Percentiles rank a stretch among this genome's conserved stretches.
Conservation (phyloP, 2,888 invertebrate genomes). For the Syritta pipiens region DNA sequence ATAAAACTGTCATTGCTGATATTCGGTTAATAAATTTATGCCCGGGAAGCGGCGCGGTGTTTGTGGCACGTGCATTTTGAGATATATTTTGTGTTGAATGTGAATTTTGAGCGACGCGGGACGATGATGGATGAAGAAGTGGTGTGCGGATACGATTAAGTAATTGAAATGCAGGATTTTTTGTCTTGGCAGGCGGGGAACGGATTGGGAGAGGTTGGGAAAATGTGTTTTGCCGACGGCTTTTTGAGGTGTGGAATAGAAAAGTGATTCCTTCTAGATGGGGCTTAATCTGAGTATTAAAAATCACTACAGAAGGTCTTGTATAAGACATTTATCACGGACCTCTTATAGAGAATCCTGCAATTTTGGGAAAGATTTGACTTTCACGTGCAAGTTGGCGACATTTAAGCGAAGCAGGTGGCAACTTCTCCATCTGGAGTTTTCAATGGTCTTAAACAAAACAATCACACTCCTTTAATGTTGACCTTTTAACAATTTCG, state of each 20-base stretch:
- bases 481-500: no score
- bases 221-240: slow-evolving; percentile 45
- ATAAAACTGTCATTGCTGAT: slow-evolving; percentile 76
- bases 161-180: slow-evolving; percentile 7
- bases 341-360: no score
- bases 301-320: no score
- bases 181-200: not conserved
- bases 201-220: not conserved
- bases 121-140: slow-evolving; percentile 21
- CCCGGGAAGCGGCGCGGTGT: slow-evolving; percentile 67
- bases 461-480: no score
- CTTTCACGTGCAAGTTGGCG: no score
- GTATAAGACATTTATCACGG: no score
- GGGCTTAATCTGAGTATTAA: no score
- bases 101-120: slow-evolving; percentile 20
- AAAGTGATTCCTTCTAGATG: no score
- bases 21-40: slow-evolving; percentile 76
- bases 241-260: not conserved
- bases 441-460: no score
- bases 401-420: no score
- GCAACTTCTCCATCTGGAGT: no score
- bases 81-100: slow-evolving; percentile 40
- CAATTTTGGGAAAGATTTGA: no score
- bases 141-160: not conserved
- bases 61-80: slow-evolving; percentile 70